phyloP scores from a whole-genome alignment of 2,113 vertebrate genomes.

The mouse (Mus musculus) region DNA sequence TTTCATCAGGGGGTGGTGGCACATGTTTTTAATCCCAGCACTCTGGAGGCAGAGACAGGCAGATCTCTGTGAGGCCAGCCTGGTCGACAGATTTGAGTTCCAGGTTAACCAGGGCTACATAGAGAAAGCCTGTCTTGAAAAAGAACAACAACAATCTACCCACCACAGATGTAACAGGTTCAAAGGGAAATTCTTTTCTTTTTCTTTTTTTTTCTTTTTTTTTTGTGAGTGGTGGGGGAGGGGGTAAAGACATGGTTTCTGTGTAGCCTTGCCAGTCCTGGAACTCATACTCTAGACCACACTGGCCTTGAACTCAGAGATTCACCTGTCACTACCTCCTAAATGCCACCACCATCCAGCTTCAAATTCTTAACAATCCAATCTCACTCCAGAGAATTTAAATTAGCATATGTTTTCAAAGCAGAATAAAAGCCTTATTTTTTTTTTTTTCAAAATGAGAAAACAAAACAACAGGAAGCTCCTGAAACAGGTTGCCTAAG shows the following conservation, averaged over 20 bases:
- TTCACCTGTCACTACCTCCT: not conserved
- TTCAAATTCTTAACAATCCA: not conserved
- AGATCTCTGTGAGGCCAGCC: too few species aligned
- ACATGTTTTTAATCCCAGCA: too few species aligned
- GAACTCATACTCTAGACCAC: not conserved
- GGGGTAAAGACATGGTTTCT: not conserved
- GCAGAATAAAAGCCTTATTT: conserved; percentile 50
- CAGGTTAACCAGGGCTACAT: too few species aligned
- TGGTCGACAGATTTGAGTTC: too few species aligned
- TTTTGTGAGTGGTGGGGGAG: not conserved
- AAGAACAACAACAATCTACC: not conserved
- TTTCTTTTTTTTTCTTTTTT: too few species aligned
- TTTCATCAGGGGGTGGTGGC: not conserved
- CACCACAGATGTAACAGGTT: not conserved
- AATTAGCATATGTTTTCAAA: not conserved
- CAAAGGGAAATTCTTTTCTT: not conserved
- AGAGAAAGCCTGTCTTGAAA: not conserved
- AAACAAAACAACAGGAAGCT: not conserved
- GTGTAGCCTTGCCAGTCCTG: not conserved
- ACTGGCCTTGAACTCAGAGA: not conserved
- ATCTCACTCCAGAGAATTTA: not conserved
- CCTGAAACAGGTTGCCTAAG: not conserved
- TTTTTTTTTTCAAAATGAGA: not conserved
- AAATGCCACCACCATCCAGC: too few species aligned
- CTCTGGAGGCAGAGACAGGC: too few species aligned